A percentile compares a stretch with the other conserved stretches of the same genome.
These are phyloP conservation scores for Andrena haemorrhoa DNA, from an alignment of 2,888 invertebrate species.

Conservation along the genomic window DNA sequence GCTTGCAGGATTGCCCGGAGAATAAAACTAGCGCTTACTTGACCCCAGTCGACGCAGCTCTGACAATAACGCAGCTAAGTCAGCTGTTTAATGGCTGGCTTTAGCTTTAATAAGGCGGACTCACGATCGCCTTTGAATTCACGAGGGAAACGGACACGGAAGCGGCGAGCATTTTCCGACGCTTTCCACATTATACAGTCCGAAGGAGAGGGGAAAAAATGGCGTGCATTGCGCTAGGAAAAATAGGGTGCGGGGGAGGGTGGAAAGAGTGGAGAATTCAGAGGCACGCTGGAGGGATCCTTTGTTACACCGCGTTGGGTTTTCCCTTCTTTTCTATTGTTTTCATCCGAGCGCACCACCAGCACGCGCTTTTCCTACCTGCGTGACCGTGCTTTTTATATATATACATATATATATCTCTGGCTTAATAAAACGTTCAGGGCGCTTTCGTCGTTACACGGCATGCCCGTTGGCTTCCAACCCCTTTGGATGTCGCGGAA, in stretches of 20 bases:
- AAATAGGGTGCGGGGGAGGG: conserved; percentile 25
- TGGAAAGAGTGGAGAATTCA: conserved; percentile 61
- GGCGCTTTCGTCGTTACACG: conserved; percentile 38
- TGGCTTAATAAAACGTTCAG: conserved; percentile 68
- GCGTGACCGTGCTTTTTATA: conserved; percentile 61
- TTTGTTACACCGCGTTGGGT: conserved; percentile 70
- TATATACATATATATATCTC: conserved; percentile 26
- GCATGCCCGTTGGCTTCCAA: conserved; percentile 16
- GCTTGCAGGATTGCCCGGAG: neutral
- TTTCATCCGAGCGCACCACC: conserved; percentile 48
- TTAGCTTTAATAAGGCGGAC: conserved; percentile 62
- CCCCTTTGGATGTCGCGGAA: conserved; percentile 2
- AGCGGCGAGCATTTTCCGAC: conserved; percentile 57
- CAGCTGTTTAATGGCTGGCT: conserved; percentile 22
- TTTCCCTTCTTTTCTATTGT: conserved; percentile 64
- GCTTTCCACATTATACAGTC: conserved; percentile 54
- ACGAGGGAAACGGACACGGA: conserved; percentile 30
- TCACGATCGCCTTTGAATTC: conserved; percentile 63
- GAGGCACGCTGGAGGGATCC: conserved; percentile 55
- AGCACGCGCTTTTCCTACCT: conserved; percentile 12
- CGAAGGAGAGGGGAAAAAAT: conserved; percentile 11
- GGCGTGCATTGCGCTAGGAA: conserved; percentile 17
- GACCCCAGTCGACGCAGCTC: neutral
- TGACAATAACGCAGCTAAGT: conserved; percentile 16
- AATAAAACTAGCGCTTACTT: conserved; percentile 6